Conservation (phyloP, 2,797 vertebrate species). For the Poeciliopsis infans region DNA sequence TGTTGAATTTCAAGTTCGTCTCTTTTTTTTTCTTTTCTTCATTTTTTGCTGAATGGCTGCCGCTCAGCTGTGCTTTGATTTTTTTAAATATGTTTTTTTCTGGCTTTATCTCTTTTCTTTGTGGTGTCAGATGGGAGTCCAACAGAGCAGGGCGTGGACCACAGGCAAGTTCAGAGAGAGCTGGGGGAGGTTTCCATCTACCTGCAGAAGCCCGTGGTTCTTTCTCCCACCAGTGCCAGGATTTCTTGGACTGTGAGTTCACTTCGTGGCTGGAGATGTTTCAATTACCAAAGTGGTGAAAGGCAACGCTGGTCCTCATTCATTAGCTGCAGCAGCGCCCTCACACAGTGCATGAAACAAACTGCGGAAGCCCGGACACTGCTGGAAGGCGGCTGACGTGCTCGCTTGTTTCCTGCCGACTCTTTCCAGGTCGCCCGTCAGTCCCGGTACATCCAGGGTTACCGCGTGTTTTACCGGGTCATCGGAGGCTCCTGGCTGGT, state of each 20-base stretch:
- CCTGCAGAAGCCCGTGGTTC: constrained; percentile 86
- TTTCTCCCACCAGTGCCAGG: constrained; percentile 85
- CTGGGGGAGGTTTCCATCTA: constrained; percentile 85
- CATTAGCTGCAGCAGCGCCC: constrained; percentile 43
- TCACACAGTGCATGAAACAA: constrained; percentile 23
- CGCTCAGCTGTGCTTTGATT: constrained; percentile 19
- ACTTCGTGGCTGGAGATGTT: constrained; percentile 17
- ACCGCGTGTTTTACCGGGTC: constrained; percentile 88
- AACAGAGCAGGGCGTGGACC: constrained; percentile 83
- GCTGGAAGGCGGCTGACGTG: neutral
- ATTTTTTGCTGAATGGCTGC: constrained; percentile 19
- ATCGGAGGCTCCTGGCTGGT: constrained; percentile 84
- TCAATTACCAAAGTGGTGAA: constrained; percentile 39
- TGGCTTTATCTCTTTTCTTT: constrained; percentile 10
- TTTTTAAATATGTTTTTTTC: neutral
- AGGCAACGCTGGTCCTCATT: constrained; percentile 47
- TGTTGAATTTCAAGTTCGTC: constrained; percentile 47
- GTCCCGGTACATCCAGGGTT: constrained; percentile 88
- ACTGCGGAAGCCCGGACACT: constrained; percentile 24
- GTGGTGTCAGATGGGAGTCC: constrained; percentile 80
- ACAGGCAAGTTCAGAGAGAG: constrained; percentile 85
- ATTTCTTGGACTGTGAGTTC: constrained; percentile 94
- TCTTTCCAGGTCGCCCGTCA: constrained; percentile 84
- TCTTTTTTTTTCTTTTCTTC: neutral
- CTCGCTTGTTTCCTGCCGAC: constrained; percentile 13